Conservation (phyloP, 2,888 invertebrate genomes). For the Amphipoea lucens region DNA sequence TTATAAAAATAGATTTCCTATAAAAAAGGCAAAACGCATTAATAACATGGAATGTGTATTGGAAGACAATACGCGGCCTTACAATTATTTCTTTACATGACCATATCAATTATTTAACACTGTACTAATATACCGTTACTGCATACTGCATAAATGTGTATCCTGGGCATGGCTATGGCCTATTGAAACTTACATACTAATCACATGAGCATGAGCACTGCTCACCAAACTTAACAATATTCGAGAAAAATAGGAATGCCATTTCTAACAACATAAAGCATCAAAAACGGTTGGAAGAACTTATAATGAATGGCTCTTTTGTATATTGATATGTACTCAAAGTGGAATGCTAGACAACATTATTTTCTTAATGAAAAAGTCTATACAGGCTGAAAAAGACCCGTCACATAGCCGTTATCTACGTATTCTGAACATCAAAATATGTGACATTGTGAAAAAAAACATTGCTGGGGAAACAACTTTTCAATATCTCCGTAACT, state of each 20-base stretch:
- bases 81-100: neutral
- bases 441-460: neutral
- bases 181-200: slow-evolving; percentile 2
- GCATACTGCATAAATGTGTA: neutral
- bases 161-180: neutral
- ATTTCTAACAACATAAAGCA: neutral
- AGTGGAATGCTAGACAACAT: slow-evolving; percentile 16
- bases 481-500: neutral
- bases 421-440: neutral
- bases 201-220: neutral
- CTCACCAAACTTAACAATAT: slow-evolving; percentile 40
- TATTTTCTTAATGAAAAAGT: neutral
- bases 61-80: slow-evolving; percentile 33
- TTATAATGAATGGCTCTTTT: slow-evolving; percentile 7
- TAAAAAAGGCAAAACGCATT: slow-evolving; percentile 38
- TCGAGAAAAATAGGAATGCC: slow-evolving; percentile 35
- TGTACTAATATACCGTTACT: neutral
- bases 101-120: neutral
- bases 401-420: neutral
- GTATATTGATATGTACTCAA: slow-evolving; percentile 1
- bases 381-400: neutral
- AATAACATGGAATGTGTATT: slow-evolving; percentile 51
- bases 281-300: neutral
- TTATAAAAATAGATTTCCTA: slow-evolving; percentile 2
- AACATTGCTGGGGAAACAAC: neutral